Evolutionary conservation across 1,140 invertebrate genomes (phyloP).

Genomic region (Halotydeus destructor): DNA sequence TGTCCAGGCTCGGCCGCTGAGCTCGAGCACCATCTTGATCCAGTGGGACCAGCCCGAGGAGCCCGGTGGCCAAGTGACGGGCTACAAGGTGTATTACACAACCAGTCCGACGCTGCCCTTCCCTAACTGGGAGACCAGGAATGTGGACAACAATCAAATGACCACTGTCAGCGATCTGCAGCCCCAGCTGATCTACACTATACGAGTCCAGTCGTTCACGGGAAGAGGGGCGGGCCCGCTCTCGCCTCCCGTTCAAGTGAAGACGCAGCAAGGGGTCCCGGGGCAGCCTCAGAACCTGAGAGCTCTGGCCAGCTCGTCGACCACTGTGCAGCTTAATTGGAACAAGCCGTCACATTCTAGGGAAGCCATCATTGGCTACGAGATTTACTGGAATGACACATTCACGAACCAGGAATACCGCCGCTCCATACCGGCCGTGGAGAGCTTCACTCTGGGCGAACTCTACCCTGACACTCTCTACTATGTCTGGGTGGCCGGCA

Average conservation of each 20-base stretch:
- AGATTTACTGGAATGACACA: constrained; percentile 92
- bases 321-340: constrained; percentile 67
- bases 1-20: constrained; percentile 73
- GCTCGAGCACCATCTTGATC: constrained; percentile 81
- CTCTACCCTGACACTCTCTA: constrained; percentile 88
- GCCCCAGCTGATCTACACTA: constrained; percentile 71
- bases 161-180: constrained; percentile 77
- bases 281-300: constrained; percentile 71
- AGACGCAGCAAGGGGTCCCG: constrained; percentile 90
- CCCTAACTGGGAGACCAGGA: constrained; percentile 71
- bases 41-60: constrained; percentile 93
- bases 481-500: constrained; percentile 82
- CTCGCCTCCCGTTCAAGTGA: constrained; percentile 75
- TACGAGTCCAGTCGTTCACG: constrained; percentile 70
- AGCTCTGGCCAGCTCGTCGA: constrained; percentile 42
- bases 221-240: constrained; percentile 73
- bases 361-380: constrained; percentile 80
- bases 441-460: constrained; percentile 60
- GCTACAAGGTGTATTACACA: constrained; percentile 94
- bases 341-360: constrained; percentile 64
- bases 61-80: constrained; percentile 87
- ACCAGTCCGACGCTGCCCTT: constrained; percentile 60
- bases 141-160: constrained; percentile 73
- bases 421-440: constrained; percentile 48
- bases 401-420: constrained; percentile 49